These are phyloP conservation scores for Ariopsis seemanni DNA, from an alignment of 2,113 vertebrate genomes.

Conservation along the genomic window DNA sequence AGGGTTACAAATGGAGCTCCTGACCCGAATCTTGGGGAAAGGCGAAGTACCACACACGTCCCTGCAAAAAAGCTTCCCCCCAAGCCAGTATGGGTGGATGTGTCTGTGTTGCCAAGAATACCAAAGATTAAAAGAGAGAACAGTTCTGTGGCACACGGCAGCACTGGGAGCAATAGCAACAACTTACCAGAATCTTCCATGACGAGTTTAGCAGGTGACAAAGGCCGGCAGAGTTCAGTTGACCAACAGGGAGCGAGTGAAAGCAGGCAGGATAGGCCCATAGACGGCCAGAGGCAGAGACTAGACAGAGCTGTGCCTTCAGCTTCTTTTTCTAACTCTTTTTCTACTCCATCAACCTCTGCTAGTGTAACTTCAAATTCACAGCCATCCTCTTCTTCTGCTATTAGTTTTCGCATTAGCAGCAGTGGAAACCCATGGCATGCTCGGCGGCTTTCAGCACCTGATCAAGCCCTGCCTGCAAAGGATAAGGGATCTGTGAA, in stretches of 20 bases:
- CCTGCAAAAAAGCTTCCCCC: conserved; percentile 61
- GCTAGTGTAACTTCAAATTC: conserved; percentile 36
- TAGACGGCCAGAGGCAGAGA: conserved; percentile 62
- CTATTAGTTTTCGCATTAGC: conserved; percentile 89
- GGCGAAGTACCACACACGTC: conserved; percentile 29
- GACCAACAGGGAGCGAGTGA: conserved; percentile 58
- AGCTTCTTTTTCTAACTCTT: conserved; percentile 65
- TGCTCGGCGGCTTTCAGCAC: conserved; percentile 69
- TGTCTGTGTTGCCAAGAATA: conserved; percentile 88
- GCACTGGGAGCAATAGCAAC: conserved; percentile 37
- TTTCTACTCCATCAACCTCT: conserved; percentile 54
- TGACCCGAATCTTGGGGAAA: conserved; percentile 58
- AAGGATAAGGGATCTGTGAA: conserved; percentile 75
- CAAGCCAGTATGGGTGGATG: conserved; percentile 78
- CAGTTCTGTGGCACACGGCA: conserved; percentile 39
- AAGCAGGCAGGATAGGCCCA: conserved; percentile 57
- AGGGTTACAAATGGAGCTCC: conserved; percentile 7
- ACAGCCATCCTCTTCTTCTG: conserved; percentile 62
- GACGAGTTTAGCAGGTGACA: conserved; percentile 82
- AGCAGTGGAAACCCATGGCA: conserved; percentile 84
- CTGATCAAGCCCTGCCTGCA: conserved; percentile 62
- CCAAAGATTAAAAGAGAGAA: conserved; percentile 87
- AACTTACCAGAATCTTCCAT: conserved; percentile 75
- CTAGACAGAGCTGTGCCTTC: conserved; percentile 54
- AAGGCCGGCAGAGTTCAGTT: conserved; percentile 68